Evolutionary conservation across 1,140 invertebrate genomes (phyloP).

Genomic region (Aphaenogaster rudis): DNA sequence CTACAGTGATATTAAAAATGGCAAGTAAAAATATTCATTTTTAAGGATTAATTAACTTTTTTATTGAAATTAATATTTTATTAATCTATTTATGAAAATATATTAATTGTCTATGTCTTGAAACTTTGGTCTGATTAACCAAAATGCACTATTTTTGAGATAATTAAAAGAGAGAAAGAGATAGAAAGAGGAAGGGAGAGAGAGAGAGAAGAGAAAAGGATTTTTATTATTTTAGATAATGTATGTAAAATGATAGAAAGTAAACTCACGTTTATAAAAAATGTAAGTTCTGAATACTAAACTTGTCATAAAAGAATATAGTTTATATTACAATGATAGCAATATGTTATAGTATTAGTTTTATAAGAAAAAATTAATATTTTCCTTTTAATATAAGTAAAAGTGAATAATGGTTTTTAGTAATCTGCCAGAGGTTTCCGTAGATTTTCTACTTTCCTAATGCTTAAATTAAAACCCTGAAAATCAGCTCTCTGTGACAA

Average conservation of each 20-base stretch:
- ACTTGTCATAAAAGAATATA: neutral
- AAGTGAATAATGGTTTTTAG: neutral
- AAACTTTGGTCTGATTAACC: neutral
- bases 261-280: neutral
- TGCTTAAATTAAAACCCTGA: conserved; percentile 25
- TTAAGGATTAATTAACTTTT: neutral
- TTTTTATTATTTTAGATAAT: neutral
- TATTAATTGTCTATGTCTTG: neutral
- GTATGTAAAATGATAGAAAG: neutral
- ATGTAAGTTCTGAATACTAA: neutral
- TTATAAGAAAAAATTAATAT: neutral
- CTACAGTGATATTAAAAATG: neutral
- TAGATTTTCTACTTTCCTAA: neutral
- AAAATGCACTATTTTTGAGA: neutral
- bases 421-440: neutral
- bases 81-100: neutral
- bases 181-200: neutral
- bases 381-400: conserved; percentile 17
- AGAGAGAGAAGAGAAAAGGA: neutral
- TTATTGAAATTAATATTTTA: neutral
- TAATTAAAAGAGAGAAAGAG: too few relatives aligned
- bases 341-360: neutral
- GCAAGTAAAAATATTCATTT: neutral
- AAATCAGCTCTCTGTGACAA: conserved; percentile 23
- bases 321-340: neutral